These are phyloP conservation scores for Zaprionus tsacasi DNA, from an alignment of 1,140 invertebrate genomes.

Conservation along the genomic window DNA sequence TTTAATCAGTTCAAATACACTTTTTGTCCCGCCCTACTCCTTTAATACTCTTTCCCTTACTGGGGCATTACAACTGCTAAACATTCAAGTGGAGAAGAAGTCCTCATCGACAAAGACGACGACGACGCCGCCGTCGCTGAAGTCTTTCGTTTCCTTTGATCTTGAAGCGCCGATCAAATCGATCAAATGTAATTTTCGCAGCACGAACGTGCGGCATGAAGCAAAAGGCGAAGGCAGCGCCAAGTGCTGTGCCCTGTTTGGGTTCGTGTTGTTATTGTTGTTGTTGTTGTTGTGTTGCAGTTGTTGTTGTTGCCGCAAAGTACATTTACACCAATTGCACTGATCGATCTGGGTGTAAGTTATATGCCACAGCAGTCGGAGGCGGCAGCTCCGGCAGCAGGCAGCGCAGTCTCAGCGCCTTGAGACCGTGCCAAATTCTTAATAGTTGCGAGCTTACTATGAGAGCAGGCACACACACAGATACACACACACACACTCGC, in stretches of 20 bases:
- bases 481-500: slow-evolving; percentile 5
- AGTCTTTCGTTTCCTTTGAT: slow-evolving; percentile 82
- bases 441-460: slow-evolving; percentile 74
- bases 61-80: slow-evolving; percentile 40
- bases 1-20: background rate
- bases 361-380: slow-evolving; percentile 67
- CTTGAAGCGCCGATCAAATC: slow-evolving; percentile 84
- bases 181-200: slow-evolving; percentile 84
- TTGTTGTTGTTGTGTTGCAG: slow-evolving; percentile 17
- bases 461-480: slow-evolving; percentile 43
- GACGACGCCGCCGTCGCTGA: slow-evolving; percentile 56
- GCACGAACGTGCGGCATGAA: slow-evolving; percentile 78
- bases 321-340: slow-evolving; percentile 84
- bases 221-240: slow-evolving; percentile 52
- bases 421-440: slow-evolving; percentile 81
- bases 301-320: slow-evolving; percentile 54
- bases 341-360: slow-evolving; percentile 82
- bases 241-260: slow-evolving; percentile 61
- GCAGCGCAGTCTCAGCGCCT: slow-evolving; percentile 42
- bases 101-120: slow-evolving; percentile 33
- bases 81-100: slow-evolving; percentile 30
- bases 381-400: slow-evolving; percentile 22
- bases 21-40: background rate
- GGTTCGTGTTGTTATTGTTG: slow-evolving; percentile 23
- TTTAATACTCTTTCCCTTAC: slow-evolving; percentile 4